Base-by-base conservation (phyloP, 2,797 vertebrate genomes). In the Sebastiscus tertius region DNA sequence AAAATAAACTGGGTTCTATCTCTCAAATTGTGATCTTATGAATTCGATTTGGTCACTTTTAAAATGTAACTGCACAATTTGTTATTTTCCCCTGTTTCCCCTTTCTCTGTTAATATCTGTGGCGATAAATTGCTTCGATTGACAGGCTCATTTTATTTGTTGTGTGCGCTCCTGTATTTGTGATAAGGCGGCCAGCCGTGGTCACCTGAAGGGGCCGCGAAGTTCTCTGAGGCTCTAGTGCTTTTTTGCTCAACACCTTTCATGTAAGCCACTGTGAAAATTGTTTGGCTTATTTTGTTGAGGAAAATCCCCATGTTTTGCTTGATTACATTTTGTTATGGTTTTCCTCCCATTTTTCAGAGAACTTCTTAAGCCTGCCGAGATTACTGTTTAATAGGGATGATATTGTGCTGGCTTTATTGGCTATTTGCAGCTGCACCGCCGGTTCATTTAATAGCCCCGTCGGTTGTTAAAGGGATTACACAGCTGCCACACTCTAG, bases 1-100 rank as follows among this genome's bases (percentile, higher is more conserved):
- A 74, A 91, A 93, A 93, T 94, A 94, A 94, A 95, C 94, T 87
- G 79, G 86, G 83, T 96, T 97, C 97, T 98, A 97, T 98, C 97
- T 98, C 96, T 95, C 95, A 87, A 96, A 97, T 96, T 97, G 96
- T 95, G 97, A 95, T 97, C 97, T 97, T 97, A 96, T 97, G 96
- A 96, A 98, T 98, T 98, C 97, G 97, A 98, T 98, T 97, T 96
- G 96, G 97, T 92, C 97, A 96, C 97, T 97, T 97, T 96, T 95
- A 95, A 95, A 95, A 95, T 94, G 92, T 93, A 94, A 95, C 94
- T 66, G 86, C 92, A 95, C 94, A 94, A 95, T 96, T 95, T 95
- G 94, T 93, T 94, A 93, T 95, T 94, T 93, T 89, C 91, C 82
- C 87, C 90, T 84, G 85, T 90, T 94, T 93, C 86, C 90, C 22